These are phyloP conservation scores for Pangasius djambal DNA, from an alignment of 2,797 vertebrate species.

Conservation along the genomic window DNA sequence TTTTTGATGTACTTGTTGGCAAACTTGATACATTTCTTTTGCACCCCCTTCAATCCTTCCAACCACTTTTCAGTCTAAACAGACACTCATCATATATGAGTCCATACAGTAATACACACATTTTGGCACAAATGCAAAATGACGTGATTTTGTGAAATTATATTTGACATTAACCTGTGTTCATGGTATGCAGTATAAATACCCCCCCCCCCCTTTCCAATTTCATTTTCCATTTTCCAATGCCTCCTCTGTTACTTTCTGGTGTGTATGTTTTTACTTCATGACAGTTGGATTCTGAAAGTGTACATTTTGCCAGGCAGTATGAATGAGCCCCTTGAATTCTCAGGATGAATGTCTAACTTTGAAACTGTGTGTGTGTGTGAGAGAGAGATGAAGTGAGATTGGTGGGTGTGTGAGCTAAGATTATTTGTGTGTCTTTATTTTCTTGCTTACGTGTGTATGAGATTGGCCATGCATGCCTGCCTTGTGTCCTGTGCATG, in stretches of 20 bases:
- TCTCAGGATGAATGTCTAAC: constrained; percentile 75
- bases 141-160: constrained; percentile 44
- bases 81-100: constrained; percentile 38
- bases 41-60: constrained; percentile 20
- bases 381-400: constrained; percentile 18
- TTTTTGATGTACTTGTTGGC: constrained; percentile 65
- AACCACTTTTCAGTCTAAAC: constrained; percentile 49
- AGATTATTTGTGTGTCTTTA: constrained; percentile 28
- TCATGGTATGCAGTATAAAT: constrained; percentile 58
- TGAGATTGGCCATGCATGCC: constrained; percentile 47
- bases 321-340: constrained; percentile 81
- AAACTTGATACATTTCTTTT: constrained; percentile 64
- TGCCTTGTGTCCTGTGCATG: constrained; percentile 61
- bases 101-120: constrained; percentile 62
- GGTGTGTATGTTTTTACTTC: constrained; percentile 76
- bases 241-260: constrained; percentile 60
- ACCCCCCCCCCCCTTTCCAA: constrained; percentile 63
- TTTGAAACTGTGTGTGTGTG: constrained; percentile 63
- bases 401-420: constrained; percentile 22
- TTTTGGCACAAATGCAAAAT: constrained; percentile 52
- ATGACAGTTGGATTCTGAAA: constrained; percentile 75
- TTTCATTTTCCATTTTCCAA: constrained; percentile 45
- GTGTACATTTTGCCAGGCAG: constrained; percentile 72
- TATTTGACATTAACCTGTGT: constrained; percentile 35
- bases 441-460: constrained; percentile 38